Percentiles rank a stretch among this genome's conserved stretches.
Conservation (phyloP, 64 coral and sea anemone species). For the Dendronephthya gigantea region DNA sequence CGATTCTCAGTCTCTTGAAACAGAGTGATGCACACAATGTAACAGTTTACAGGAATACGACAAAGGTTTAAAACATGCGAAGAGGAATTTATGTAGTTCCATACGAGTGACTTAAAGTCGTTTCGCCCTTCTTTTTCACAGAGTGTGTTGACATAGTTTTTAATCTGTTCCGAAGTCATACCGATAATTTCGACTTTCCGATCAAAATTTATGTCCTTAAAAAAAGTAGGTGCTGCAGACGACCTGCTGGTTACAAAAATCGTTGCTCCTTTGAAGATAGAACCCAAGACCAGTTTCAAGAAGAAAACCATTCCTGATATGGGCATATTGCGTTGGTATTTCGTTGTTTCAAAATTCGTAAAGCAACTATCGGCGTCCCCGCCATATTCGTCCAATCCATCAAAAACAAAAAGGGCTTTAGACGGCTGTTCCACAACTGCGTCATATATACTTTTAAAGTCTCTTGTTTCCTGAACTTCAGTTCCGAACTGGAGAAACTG, state of each 20-base stretch:
- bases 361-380: background rate
- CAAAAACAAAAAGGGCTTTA: background rate
- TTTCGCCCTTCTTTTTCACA: background rate
- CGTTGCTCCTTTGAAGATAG: background rate
- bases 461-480: background rate
- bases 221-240: background rate
- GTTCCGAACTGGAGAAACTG: background rate
- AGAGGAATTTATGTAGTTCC: background rate
- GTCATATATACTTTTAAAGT: background rate
- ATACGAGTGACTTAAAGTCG: background rate
- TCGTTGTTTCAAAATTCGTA: background rate
- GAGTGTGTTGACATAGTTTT: conserved; percentile 12
- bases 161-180: background rate
- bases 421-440: background rate
- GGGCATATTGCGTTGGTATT: background rate
- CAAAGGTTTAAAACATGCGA: background rate
- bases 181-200: conserved; percentile 18
- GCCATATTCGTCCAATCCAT: background rate
- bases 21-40: background rate
- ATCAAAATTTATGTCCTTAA: background rate
- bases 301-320: background rate
- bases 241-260: background rate
- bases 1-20: too few relatives aligned
- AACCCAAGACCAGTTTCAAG: background rate
- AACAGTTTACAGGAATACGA: background rate